These are phyloP conservation scores for Craniophora ligustri DNA, from an alignment of 2,888 invertebrate species.

Conservation along the genomic window DNA sequence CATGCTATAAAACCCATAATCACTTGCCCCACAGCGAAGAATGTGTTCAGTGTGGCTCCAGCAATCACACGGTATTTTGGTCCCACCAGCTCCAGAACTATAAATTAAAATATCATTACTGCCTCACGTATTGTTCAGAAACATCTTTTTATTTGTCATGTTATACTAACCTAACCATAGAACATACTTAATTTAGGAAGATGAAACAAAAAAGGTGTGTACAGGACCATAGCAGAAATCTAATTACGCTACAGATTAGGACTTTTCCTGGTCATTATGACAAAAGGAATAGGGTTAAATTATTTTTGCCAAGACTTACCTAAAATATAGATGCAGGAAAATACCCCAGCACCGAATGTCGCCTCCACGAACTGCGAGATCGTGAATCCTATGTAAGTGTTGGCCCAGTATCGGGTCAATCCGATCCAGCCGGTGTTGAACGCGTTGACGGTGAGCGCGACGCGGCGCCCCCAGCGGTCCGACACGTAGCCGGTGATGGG, in stretches of 20 bases:
- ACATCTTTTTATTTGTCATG: background rate
- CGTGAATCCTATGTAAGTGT: slow-evolving; percentile 90
- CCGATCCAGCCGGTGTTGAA: slow-evolving; percentile 90
- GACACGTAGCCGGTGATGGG: slow-evolving; percentile 91
- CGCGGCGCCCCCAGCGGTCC: slow-evolving; percentile 91
- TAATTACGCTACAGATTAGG: no score
- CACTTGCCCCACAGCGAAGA: slow-evolving; percentile 92
- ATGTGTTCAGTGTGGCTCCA: slow-evolving; percentile 91
- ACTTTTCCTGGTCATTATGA: background rate
- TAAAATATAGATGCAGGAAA: slow-evolving; percentile 91
- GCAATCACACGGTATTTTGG: slow-evolving; percentile 91
- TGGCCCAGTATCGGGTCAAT: slow-evolving; percentile 87
- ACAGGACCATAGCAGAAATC: no score
- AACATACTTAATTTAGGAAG: no score
- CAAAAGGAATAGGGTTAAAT: background rate
- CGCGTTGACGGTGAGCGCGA: slow-evolving; percentile 88
- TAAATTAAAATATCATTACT: slow-evolving; percentile 14
- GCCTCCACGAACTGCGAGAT: slow-evolving; percentile 91
- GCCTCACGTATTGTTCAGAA: background rate
- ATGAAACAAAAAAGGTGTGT: background rate
- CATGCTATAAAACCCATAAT: slow-evolving; percentile 91
- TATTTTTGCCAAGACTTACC: slow-evolving; percentile 74
- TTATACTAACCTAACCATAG: no score
- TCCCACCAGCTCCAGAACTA: slow-evolving; percentile 93
- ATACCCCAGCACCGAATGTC: slow-evolving; percentile 90